Conservation (phyloP, 2,113 vertebrate species). For the Clinocottus analis region DNA sequence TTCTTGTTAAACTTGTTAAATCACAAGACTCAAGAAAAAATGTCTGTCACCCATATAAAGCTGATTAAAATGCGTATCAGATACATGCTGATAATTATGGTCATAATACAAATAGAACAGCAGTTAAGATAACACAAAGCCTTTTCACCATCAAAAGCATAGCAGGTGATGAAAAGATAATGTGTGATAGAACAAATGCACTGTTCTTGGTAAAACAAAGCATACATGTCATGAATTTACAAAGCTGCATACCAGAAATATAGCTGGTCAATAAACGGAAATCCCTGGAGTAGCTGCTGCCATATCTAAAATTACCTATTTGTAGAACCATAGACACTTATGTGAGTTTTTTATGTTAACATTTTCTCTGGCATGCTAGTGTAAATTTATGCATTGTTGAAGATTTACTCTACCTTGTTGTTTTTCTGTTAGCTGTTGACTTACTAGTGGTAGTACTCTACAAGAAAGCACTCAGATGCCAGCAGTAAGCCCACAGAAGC, state of each 20-base stretch:
- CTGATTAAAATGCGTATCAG: slow-evolving; percentile 78
- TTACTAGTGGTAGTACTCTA: slow-evolving; percentile 11
- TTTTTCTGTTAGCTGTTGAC: slow-evolving; percentile 46
- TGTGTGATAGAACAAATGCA: slow-evolving; percentile 41
- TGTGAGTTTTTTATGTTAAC: slow-evolving; percentile 9
- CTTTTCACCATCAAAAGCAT: slow-evolving; percentile 64
- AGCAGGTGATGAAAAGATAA: slow-evolving; percentile 66
- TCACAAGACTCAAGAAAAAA: slow-evolving; percentile 47
- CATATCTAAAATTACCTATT: slow-evolving; percentile 25
- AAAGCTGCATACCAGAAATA: slow-evolving; percentile 42
- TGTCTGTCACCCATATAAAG: slow-evolving; percentile 71
- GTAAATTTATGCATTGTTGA: slow-evolving; percentile 18
- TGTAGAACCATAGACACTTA: slow-evolving; percentile 26
- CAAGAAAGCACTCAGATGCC: slow-evolving; percentile 23
- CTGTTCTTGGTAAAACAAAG: slow-evolving; percentile 61
- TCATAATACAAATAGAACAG: slow-evolving; percentile 73
- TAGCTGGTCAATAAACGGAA: slow-evolving; percentile 32
- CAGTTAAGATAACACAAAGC: slow-evolving; percentile 67
- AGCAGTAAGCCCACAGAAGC: slow-evolving; percentile 35
- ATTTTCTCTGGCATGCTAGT: not conserved
- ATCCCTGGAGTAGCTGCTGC: slow-evolving; percentile 13
- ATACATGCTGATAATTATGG: slow-evolving; percentile 75
- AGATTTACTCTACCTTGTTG: slow-evolving; percentile 29
- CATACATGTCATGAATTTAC: slow-evolving; percentile 46
- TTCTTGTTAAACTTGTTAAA: slow-evolving; percentile 59